These are phyloP conservation scores for cattle (Bos taurus) DNA, from an alignment of 2,113 vertebrate species.

Conservation along the genomic window ARS-UCD2.0 NC_037331.1:29358001-29358500, in stretches of 20 bases:
- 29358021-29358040: neutral
- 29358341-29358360: neutral
- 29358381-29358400: neutral
- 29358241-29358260: conserved; percentile 80
- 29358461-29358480: neutral
- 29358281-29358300: conserved; percentile 83
- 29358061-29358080: neutral
- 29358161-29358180: conserved; percentile 80
- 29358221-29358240: conserved; percentile 77
- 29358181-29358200: conserved; percentile 83
- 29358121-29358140: neutral
- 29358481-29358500: neutral
- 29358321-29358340: conserved; percentile 59
- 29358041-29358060: neutral
- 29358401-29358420: neutral
- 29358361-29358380: neutral
- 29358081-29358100: neutral
- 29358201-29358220: conserved; percentile 75
- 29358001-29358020: too few species aligned
- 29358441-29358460: neutral
- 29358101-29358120: neutral
- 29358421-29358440: neutral
- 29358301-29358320: conserved; percentile 59
- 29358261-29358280: conserved; percentile 84
- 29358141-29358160: neutral